Percentiles rank a stretch among this genome's conserved stretches.
Conservation (phyloP, 2,113 vertebrate genomes). For the Paracyprichromis sp. region DNA sequence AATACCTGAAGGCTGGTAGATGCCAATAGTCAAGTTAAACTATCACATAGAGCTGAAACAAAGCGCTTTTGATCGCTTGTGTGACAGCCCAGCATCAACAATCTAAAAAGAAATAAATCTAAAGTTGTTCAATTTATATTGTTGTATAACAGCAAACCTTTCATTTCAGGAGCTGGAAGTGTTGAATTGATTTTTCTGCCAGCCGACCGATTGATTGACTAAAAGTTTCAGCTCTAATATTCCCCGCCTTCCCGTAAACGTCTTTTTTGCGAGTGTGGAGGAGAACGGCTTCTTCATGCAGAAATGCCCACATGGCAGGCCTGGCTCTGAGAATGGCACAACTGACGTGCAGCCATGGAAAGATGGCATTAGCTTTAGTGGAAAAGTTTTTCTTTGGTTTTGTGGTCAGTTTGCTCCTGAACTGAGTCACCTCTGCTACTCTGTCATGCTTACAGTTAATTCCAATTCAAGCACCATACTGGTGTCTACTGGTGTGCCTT, state of each 20-base stretch:
- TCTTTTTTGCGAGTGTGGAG: not conserved
- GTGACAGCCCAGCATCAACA: not conserved
- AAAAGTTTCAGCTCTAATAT: not conserved
- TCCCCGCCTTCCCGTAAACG: not conserved
- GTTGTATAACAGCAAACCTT: not conserved
- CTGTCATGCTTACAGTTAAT: not conserved
- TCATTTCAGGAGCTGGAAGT: not conserved
- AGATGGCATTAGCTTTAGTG: not conserved
- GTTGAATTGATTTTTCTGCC: not conserved
- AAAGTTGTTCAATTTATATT: not conserved
- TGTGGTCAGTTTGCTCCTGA: not conserved
- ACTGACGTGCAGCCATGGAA: conserved; percentile 23
- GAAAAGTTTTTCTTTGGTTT: not conserved
- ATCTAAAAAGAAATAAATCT: not conserved
- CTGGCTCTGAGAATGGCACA: conserved; percentile 1
- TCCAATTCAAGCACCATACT: not conserved
- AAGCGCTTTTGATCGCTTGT: rapidly evolving
- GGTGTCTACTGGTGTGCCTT: not conserved
- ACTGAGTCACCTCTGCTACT: not conserved
- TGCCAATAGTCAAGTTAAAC: not conserved
- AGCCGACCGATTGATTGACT: not conserved
- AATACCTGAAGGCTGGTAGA: not conserved
- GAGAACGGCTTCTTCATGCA: not conserved
- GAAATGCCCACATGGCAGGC: conserved; percentile 6
- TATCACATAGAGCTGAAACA: not conserved